These are phyloP conservation scores for Rhincodon typus DNA, from an alignment of 2,797 vertebrate species.

Conservation along the genomic window DNA sequence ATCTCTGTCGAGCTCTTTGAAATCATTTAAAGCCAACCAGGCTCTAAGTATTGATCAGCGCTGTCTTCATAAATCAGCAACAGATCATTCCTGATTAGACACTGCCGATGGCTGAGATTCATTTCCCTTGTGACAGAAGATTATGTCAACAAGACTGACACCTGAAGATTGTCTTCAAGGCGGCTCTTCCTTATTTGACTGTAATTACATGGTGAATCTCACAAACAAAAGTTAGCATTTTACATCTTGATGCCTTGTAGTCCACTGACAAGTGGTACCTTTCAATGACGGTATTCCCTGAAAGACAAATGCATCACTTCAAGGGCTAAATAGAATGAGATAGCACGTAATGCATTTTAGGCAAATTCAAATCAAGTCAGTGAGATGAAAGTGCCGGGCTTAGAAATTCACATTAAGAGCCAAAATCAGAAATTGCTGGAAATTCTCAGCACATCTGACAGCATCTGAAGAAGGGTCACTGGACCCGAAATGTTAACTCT, in stretches of 20 bases:
- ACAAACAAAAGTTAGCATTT: neutral
- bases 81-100: slow-evolving; percentile 23
- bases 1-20: neutral
- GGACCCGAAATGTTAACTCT: too few species aligned
- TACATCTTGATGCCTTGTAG: neutral
- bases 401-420: too few species aligned
- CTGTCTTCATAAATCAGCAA: slow-evolving; percentile 21
- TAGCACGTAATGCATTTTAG: neutral
- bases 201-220: neutral
- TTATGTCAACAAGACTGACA: neutral
- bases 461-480: too few species aligned
- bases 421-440: too few species aligned
- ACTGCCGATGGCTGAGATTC: neutral
- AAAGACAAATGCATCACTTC: neutral
- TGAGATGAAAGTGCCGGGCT: neutral
- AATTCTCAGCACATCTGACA: too few species aligned
- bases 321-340: neutral
- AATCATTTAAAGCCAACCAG: neutral
- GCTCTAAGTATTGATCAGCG: neutral
- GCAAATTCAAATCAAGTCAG: neutral
- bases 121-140: neutral
- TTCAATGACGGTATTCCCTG: neutral
- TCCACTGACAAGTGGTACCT: neutral
- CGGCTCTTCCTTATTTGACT: neutral
- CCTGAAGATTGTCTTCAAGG: neutral